A percentile compares a stretch with the other conserved stretches of the same genome.
These are phyloP conservation scores for Arrhamphus sclerolepis DNA, from an alignment of 2,797 vertebrate species.

Conservation along the genomic window DNA sequence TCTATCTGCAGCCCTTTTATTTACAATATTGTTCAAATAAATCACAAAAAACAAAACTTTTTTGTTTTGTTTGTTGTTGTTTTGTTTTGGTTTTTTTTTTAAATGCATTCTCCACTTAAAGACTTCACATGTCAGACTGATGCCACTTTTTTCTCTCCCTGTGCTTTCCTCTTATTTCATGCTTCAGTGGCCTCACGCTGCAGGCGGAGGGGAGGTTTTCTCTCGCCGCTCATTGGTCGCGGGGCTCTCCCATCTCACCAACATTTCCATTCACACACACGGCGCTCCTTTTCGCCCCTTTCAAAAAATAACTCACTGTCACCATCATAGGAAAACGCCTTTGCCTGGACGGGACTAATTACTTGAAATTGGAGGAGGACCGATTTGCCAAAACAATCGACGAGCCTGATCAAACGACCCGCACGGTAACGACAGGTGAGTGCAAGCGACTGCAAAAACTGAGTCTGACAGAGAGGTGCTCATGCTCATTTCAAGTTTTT, in stretches of 20 bases:
- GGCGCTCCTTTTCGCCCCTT: slow-evolving; percentile 69
- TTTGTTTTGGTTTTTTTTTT: too few relatives aligned
- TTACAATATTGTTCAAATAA: too few relatives aligned
- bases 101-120: too few relatives aligned
- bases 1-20: too few relatives aligned
- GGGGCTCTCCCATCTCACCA: slow-evolving; percentile 58
- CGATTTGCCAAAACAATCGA: slow-evolving; percentile 25
- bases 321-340: slow-evolving; percentile 66
- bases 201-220: slow-evolving; percentile 75
- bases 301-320: slow-evolving; percentile 78
- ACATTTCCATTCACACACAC: slow-evolving; percentile 79
- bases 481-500: too few relatives aligned
- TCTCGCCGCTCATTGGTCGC: slow-evolving; percentile 82
- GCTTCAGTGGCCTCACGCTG: slow-evolving; percentile 78
- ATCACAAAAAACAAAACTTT: too few relatives aligned
- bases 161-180: slow-evolving; percentile 81
- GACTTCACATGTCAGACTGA: neutral
- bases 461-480: slow-evolving; percentile 1
- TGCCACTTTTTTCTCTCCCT: slow-evolving; percentile 2
- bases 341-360: slow-evolving; percentile 74
- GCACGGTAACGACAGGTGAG: slow-evolving; percentile 78
- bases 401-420: slow-evolving; percentile 33
- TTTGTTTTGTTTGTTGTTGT: too few relatives aligned
- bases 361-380: slow-evolving; percentile 57
- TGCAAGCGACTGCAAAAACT: slow-evolving; percentile 11